Base-by-base conservation (phyloP, 2,797 vertebrate genomes). In the Nothura maculosa region DNA sequence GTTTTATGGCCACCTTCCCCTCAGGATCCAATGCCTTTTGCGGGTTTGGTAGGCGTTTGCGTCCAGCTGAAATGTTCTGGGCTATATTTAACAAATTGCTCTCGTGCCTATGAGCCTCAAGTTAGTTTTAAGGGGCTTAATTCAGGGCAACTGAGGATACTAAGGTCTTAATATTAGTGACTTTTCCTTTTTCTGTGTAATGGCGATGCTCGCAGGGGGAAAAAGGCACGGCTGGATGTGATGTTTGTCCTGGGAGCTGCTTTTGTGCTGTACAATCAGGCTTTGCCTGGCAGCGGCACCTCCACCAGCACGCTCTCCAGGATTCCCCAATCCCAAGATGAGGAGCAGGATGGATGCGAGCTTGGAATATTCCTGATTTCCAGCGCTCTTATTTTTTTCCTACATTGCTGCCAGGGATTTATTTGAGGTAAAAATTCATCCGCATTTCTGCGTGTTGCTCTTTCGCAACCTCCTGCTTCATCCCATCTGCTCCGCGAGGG, bases 251-350 rank as follows among this genome's bases (percentile, higher is more conserved):
- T 84, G 77, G 91, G 95, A 93, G 89, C 80, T 90, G 85, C 82
- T 92, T 95, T 92, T 96, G 91, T 94, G 87, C 80, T 95, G 70
- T 79, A 88, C 95, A 95, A 94, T 90, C 89, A 96, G 93, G 80
- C 81, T 91, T 79, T 81, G 6, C 83, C 93, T 95, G 94, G 95
- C 91, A 95, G 87, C 60, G 79, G 74, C 47, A 81, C 27, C 50
- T 40, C 68, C 50, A n/a, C 36, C 50, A 92, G 40, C 10, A 30
- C 76, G 10, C 77, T 93, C 67, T 92, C 92, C 81, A 81, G 92
- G 77, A 93, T 87, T 84, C 94, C 96, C 87, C 17, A 2, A 55
- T 84, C 70, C 43, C 4, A 0, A 30, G 81, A 60, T 34, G 40
- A 78, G 82, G 52, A 2, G 1, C 85, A 75, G 27, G 47, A 60